Evolutionary conservation across 2,797 vertebrate genomes (phyloP).

Genomic region (Sebastes melanostomus): DNA sequence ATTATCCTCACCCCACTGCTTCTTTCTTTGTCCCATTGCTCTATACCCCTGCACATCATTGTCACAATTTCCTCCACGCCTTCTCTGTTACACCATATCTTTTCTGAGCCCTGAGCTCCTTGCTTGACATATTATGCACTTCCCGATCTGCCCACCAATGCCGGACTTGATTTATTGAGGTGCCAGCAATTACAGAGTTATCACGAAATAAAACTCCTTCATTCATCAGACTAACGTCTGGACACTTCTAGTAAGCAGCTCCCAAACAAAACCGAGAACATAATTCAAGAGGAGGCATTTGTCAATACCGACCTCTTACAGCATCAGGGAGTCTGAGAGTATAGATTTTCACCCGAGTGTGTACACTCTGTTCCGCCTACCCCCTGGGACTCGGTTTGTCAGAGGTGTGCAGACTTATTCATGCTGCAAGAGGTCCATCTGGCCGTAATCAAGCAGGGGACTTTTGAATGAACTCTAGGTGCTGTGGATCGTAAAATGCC

Average conservation of each 20-base stretch:
- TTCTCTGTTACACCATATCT: background rate
- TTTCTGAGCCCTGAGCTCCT: background rate
- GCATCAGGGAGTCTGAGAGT: background rate
- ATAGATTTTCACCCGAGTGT: constrained; percentile 43
- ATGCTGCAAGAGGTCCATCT: constrained; percentile 40
- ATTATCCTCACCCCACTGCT: background rate
- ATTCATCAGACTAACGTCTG: constrained; percentile 36
- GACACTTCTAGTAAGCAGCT: constrained; percentile 12
- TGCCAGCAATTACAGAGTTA: constrained; percentile 2
- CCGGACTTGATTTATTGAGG: constrained; percentile 28
- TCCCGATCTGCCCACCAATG: background rate
- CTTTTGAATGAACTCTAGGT: constrained; percentile 21
- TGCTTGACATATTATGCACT: constrained; percentile 1
- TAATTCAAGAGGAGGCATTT: constrained; percentile 37
- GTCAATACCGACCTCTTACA: constrained; percentile 22
- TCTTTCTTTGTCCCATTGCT: background rate
- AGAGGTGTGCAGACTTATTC: constrained; percentile 13
- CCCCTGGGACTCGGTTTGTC: background rate
- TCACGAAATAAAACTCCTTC: constrained; percentile 8
- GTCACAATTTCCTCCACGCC: background rate
- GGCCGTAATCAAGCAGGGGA: constrained; percentile 26
- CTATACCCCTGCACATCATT: background rate
- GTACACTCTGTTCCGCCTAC: constrained; percentile 10
- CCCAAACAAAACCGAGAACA: constrained; percentile 13
- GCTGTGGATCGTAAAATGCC: constrained; percentile 13